Conservation (phyloP, 2,888 invertebrate species). For the Ramazzottius varieornatus region DNA sequence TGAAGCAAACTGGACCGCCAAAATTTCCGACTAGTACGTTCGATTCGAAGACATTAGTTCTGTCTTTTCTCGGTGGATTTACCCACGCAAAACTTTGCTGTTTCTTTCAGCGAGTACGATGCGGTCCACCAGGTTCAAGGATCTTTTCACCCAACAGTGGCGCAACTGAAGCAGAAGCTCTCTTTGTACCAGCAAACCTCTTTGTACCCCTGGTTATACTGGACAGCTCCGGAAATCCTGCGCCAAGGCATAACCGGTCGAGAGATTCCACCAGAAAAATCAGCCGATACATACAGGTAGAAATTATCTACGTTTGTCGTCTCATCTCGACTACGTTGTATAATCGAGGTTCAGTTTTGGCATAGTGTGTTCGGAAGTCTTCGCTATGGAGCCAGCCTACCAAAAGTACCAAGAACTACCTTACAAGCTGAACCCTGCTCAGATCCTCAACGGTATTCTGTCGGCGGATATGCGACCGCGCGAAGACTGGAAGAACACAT, state of each 20-base stretch:
- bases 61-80: not conserved
- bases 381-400: constrained; percentile 2
- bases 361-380: not conserved
- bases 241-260: not conserved
- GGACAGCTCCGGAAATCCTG: not conserved
- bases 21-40: not conserved
- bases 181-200: not conserved
- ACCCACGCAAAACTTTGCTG: not conserved
- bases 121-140: not conserved
- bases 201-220: constrained; percentile 1
- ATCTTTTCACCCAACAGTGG: not conserved
- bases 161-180: not conserved
- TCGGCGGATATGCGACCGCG: not conserved
- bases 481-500: not conserved
- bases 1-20: not conserved
- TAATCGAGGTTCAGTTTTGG: not conserved
- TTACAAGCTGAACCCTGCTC: not conserved
- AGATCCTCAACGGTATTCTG: not conserved
- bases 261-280: constrained; percentile 1
- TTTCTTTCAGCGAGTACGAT: not conserved
- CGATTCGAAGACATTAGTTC: not conserved
- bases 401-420: constrained; percentile 3
- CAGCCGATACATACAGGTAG: not conserved
- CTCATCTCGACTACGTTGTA: not conserved
- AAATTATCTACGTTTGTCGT: not conserved